A percentile compares a stretch with the other conserved stretches of the same genome.
Conservation (phyloP, 2,113 vertebrate species). For the Corvus hawaiiensis region DNA sequence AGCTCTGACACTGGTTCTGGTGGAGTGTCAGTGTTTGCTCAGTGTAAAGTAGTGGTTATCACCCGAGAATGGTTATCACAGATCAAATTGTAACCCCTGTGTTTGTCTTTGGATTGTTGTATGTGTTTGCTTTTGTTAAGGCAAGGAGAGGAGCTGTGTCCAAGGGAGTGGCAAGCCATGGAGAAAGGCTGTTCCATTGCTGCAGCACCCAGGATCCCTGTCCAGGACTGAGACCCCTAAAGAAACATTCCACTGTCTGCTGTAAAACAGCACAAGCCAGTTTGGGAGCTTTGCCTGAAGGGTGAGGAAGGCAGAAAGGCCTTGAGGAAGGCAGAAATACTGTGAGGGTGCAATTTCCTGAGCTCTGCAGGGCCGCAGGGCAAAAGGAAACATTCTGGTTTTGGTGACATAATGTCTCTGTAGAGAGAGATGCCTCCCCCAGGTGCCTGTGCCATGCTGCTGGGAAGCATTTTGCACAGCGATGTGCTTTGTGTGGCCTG, state of each 20-base stretch:
- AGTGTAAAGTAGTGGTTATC: background rate
- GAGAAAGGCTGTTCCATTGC: background rate
- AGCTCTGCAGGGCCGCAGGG: background rate
- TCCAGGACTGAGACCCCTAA: background rate
- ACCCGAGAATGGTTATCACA: background rate
- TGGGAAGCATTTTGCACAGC: background rate
- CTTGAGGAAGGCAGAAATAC: background rate
- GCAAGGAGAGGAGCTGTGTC: background rate
- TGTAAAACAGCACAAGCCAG: background rate
- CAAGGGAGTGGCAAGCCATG: background rate
- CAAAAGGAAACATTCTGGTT: background rate
- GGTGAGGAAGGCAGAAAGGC: background rate
- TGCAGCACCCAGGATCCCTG: background rate
- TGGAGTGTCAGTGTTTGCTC: background rate
- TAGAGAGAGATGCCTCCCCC: rapidly evolving
- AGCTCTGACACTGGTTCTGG: background rate
- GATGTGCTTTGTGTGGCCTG: rapidly evolving
- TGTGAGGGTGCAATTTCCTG: background rate
- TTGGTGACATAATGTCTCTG: rapidly evolving
- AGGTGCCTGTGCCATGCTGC: rapidly evolving
- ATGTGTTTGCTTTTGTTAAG: background rate
- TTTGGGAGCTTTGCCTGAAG: background rate
- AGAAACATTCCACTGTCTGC: background rate
- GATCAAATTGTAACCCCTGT: background rate
- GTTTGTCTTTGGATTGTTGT: background rate